Conservation (phyloP, 2,797 vertebrate species). For the Tiaroga cobitis region DNA sequence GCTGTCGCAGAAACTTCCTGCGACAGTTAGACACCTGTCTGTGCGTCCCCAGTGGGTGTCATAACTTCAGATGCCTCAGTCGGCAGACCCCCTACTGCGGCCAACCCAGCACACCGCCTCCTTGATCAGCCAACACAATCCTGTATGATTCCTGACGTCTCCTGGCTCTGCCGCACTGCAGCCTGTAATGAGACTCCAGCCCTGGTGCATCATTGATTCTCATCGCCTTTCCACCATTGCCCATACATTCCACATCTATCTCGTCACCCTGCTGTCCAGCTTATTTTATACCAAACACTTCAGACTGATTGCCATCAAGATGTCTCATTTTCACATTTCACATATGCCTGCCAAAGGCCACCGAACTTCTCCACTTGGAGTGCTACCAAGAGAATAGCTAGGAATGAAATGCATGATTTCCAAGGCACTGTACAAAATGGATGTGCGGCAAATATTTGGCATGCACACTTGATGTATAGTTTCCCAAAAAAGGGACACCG, state of each 20-base stretch:
- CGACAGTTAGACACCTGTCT: constrained; percentile 63
- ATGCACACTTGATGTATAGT: constrained; percentile 1
- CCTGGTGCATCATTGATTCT: constrained; percentile 30
- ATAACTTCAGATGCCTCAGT: constrained; percentile 67
- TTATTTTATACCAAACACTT: constrained; percentile 25
- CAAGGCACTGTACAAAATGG: neutral
- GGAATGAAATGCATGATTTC: constrained; percentile 8
- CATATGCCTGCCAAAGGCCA: constrained; percentile 20
- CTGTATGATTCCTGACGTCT: constrained; percentile 44
- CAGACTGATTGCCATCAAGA: constrained; percentile 40
- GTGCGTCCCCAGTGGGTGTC: constrained; percentile 67
- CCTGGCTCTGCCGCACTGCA: constrained; percentile 8
- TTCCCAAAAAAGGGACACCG: neutral
- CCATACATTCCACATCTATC: constrained; percentile 30
- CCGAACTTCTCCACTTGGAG: neutral
- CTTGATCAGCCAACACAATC: constrained; percentile 63
- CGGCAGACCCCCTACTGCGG: constrained; percentile 66
- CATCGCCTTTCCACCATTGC: neutral
- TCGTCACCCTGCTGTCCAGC: constrained; percentile 12
- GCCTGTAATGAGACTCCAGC: constrained; percentile 32
- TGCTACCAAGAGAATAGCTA: neutral
- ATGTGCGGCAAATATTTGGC: constrained; percentile 11
- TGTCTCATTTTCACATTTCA: constrained; percentile 38
- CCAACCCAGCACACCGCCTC: constrained; percentile 56
- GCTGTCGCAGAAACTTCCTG: constrained; percentile 54